Base-by-base conservation (phyloP, 2,113 vertebrate species). In the Dicerorhinus sumatrensis region DNA sequence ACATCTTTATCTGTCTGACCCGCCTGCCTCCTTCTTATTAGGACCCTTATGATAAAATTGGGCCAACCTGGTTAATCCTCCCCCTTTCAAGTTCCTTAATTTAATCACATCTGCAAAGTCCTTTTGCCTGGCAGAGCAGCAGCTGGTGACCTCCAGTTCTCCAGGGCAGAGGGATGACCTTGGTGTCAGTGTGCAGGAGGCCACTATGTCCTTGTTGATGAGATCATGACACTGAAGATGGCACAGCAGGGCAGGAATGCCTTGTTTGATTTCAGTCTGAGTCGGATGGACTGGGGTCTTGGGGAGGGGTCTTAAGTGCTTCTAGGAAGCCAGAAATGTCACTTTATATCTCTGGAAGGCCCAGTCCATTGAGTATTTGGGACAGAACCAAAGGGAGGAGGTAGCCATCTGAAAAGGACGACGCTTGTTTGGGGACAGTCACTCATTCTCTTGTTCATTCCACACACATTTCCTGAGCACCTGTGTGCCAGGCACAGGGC, bases 141-240 rank as follows among this genome's bases (percentile, higher is more conserved):
- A 63, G 8, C 89, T 27, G 8, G 36, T 69, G 16, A 20, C 65
- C 54, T 76, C 8, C 2, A 48, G 42, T 48, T 48, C 58, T 77
- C 65, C 23, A n/a, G n/a, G n/a, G 20, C 12, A 54, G 31, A 94
- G 70, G 42, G 8, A 6, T 31, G 65, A 39, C 54, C 77, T 72
- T 17, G 16, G 63, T 16, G 48, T 83, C 48, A n/a, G 27, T 20
- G 6, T 76, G 51, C 39, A 54, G 51, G 29, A 72, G 56, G 65
- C 36, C 2, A 0, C 0, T 1, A 0, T 62, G 23, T 80, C 70
- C 25, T 60, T 33, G 31, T 39, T 18, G 27, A 29, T 29, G 20
- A 31, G 14, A 14, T 63, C 80, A 23, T 83, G 70, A 20, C 27
- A 4, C 25, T 23, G 23, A 86, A 39, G 63, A 18, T 29, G 72